These are phyloP conservation scores for Prionailurus bengalensis DNA, from an alignment of 2,113 vertebrate species.

Conservation along the genomic window DNA sequence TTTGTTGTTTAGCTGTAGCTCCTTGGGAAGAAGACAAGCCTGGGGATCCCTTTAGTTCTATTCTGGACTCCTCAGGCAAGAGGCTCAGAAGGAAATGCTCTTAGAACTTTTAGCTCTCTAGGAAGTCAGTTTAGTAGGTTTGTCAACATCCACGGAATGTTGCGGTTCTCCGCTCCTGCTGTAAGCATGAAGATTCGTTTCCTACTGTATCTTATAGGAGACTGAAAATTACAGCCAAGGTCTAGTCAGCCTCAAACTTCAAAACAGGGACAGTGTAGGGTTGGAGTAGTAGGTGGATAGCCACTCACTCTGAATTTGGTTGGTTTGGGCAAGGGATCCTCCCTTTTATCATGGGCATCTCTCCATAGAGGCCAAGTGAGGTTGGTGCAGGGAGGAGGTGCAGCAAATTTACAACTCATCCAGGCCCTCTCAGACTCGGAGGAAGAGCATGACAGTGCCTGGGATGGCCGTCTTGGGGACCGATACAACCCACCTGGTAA, in stretches of 20 bases:
- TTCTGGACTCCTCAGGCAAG: neutral
- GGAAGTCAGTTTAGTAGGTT: neutral
- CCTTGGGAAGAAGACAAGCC: neutral
- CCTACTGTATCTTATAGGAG: neutral
- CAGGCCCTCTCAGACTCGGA: conserved; percentile 95
- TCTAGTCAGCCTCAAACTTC: neutral
- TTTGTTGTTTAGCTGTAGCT: conserved; percentile 31
- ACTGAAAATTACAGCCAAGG: neutral
- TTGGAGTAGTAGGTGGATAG: neutral
- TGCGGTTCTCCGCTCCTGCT: conserved; percentile 19
- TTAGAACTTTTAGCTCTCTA: neutral
- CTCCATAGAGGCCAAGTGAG: conserved; percentile 93
- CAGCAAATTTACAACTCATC: conserved; percentile 93
- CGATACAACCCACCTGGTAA: conserved; percentile 96
- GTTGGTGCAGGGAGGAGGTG: conserved; percentile 94
- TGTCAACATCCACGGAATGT: neutral
- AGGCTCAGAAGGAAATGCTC: neutral
- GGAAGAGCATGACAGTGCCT: conserved; percentile 95
- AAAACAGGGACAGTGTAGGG: neutral
- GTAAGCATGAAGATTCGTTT: conserved; percentile 11
- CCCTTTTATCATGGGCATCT: conserved; percentile 72
- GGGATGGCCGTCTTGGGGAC: conserved; percentile 94
- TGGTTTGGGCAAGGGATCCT: conserved; percentile 34
- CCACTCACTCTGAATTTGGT: conserved; percentile 52
- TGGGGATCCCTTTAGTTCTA: neutral